A percentile compares a stretch with the other conserved stretches of the same genome.
phyloP scores from a whole-genome alignment of 2,888 invertebrate genomes.

The Acanthosepion esculentum region DNA sequence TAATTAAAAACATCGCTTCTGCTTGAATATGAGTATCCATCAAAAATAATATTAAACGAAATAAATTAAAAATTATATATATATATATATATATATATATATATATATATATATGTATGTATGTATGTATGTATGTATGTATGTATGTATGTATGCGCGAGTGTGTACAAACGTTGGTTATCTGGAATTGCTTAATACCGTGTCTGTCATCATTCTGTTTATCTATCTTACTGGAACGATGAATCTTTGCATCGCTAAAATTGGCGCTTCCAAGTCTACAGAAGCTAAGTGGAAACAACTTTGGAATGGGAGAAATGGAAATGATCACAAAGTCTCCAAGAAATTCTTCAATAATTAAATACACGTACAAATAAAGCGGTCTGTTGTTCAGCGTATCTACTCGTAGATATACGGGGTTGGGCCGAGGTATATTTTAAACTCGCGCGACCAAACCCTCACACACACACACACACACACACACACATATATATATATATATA shows the following conservation, averaged over 20 bases:
- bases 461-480: too few species aligned
- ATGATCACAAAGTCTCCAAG: background rate
- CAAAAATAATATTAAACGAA: too few species aligned
- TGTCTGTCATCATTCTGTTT: background rate
- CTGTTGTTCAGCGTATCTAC: background rate
- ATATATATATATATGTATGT: background rate
- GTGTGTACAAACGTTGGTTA: background rate
- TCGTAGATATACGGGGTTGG: background rate
- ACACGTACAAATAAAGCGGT: background rate
- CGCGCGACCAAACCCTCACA: background rate
- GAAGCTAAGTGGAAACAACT: background rate
- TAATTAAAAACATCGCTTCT: too few species aligned
- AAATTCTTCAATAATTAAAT: background rate
- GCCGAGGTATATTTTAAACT: background rate
- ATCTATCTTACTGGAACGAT: background rate
- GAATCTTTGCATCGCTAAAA: background rate
- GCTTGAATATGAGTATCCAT: too few species aligned
- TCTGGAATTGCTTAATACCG: background rate
- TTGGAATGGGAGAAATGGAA: background rate
- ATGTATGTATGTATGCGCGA: background rate
- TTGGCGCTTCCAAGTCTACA: background rate
- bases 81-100: background rate
- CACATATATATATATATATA: too few species aligned
- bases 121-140: background rate
- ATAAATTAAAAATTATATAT: too few species aligned